Evolutionary conservation across 53 echinoderm and acorn worm genomes (phyloP).

Genomic region (Holothuria scabra): DNA sequence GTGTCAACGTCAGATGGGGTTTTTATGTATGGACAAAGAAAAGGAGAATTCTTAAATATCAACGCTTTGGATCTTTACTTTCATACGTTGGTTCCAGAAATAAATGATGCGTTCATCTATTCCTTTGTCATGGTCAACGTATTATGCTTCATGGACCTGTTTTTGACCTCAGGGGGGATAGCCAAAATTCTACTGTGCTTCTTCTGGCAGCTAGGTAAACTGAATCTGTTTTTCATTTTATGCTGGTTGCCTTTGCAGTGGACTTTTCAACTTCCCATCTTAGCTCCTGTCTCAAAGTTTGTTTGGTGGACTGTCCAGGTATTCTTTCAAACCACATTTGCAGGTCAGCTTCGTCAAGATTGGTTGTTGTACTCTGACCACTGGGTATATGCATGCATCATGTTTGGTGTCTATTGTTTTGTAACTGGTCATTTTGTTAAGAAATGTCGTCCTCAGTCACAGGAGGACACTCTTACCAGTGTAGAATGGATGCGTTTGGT

Average conservation of each 20-base stretch:
- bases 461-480: slow-evolving; percentile 64
- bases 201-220: slow-evolving; percentile 79
- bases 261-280: slow-evolving; percentile 68
- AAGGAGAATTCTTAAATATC: slow-evolving; percentile 75
- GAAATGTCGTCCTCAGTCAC: slow-evolving; percentile 42
- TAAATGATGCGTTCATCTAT: slow-evolving; percentile 82
- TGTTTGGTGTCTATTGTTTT: slow-evolving; percentile 69
- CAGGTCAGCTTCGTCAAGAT: slow-evolving; percentile 68
- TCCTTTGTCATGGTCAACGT: slow-evolving; percentile 76
- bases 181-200: slow-evolving; percentile 81
- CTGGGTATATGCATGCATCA: slow-evolving; percentile 38
- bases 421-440: slow-evolving; percentile 59
- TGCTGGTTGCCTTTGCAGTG: slow-evolving; percentile 88
- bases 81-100: slow-evolving; percentile 78
- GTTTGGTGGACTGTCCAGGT: slow-evolving; percentile 59
- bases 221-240: slow-evolving; percentile 75
- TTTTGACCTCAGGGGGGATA: slow-evolving; percentile 71
- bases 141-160: slow-evolving; percentile 84
- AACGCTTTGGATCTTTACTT: slow-evolving; percentile 74
- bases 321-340: slow-evolving; percentile 58
- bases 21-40: slow-evolving; percentile 64
- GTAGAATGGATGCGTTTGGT: slow-evolving; percentile 73
- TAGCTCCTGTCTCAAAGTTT: slow-evolving; percentile 64
- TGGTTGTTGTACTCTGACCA: slow-evolving; percentile 75
- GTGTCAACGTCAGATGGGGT: slow-evolving; percentile 71